Evolutionary conservation across 2,113 vertebrate genomes (phyloP).

Genomic region (Patagioenas fasciata): DNA sequence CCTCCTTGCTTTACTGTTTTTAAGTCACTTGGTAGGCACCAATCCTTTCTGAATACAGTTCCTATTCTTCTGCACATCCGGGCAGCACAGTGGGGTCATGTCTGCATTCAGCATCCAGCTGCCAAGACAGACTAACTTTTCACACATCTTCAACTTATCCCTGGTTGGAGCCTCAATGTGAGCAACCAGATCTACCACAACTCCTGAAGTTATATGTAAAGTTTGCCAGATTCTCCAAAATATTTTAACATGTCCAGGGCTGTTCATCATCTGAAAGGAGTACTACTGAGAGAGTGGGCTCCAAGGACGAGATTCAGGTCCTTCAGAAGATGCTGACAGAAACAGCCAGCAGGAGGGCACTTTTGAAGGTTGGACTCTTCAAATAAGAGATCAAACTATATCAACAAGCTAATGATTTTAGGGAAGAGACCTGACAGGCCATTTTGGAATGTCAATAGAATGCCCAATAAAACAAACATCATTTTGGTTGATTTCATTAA

Average conservation of each 20-base stretch:
- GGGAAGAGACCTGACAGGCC: constrained; percentile 37
- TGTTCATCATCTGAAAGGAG: background rate
- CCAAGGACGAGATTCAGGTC: background rate
- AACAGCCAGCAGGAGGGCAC: background rate
- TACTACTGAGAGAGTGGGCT: background rate
- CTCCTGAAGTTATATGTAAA: background rate
- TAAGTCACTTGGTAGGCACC: background rate
- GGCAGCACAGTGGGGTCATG: background rate
- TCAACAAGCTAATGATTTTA: constrained; percentile 15
- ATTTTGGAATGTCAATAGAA: constrained; percentile 66
- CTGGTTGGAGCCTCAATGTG: background rate
- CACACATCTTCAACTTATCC: background rate
- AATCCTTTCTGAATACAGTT: background rate
- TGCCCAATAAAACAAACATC: constrained; percentile 62
- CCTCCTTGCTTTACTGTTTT: background rate
- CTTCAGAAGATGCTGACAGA: background rate
- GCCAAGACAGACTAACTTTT: background rate
- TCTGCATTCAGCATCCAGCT: background rate
- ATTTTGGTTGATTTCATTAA: constrained; percentile 73
- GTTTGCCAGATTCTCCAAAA: background rate
- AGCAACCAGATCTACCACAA: background rate
- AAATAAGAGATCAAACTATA: constrained; percentile 29
- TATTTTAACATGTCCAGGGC: background rate
- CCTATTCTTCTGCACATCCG: background rate
- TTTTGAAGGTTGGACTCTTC: background rate